A percentile compares a stretch with the other conserved stretches of the same genome.
Evolutionary conservation across 35 echinoderm and acorn worm genomes (phyloP).

Genomic region (Apostichopus parvimensis): DNA sequence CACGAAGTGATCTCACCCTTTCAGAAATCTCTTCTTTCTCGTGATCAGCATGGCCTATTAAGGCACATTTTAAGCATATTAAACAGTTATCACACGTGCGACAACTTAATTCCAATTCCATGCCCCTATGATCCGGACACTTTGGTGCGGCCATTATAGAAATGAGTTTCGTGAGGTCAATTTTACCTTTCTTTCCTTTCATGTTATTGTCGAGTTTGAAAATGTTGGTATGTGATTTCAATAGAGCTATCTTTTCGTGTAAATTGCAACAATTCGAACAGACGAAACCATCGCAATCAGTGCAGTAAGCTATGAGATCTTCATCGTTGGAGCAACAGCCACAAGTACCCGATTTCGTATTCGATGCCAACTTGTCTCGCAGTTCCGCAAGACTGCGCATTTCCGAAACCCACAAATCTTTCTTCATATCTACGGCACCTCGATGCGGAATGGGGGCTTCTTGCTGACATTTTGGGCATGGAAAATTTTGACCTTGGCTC

Average conservation of each 20-base stretch:
- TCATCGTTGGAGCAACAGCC: constrained; percentile 4
- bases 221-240: constrained; percentile 34
- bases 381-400: constrained; percentile 18
- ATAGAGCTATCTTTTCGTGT: constrained; percentile 1
- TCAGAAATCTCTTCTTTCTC: constrained; percentile 23
- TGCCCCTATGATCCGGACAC: constrained; percentile 24
- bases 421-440: constrained; percentile 35
- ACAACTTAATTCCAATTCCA: constrained; percentile 37
- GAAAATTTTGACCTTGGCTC: constrained; percentile 10
- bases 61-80: constrained; percentile 46
- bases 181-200: constrained; percentile 26
- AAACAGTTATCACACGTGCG: constrained; percentile 26
- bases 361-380: constrained; percentile 26
- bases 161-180: constrained; percentile 36
- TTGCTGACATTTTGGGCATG: constrained; percentile 37
- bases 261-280: constrained; percentile 40
- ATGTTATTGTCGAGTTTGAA: constrained; percentile 37
- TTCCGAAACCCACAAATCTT: constrained; percentile 39
- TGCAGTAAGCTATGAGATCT: constrained; percentile 41
- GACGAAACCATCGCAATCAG: constrained; percentile 41
- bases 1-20: neutral
- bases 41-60: constrained; percentile 23
- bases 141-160: constrained; percentile 12
- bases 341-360: neutral
- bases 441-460: neutral